Percentiles rank a stretch among this genome's conserved stretches.
These are phyloP conservation scores for Rhabdornis inornatus DNA, from an alignment of 2,113 vertebrate genomes.

Conservation along the genomic window DNA sequence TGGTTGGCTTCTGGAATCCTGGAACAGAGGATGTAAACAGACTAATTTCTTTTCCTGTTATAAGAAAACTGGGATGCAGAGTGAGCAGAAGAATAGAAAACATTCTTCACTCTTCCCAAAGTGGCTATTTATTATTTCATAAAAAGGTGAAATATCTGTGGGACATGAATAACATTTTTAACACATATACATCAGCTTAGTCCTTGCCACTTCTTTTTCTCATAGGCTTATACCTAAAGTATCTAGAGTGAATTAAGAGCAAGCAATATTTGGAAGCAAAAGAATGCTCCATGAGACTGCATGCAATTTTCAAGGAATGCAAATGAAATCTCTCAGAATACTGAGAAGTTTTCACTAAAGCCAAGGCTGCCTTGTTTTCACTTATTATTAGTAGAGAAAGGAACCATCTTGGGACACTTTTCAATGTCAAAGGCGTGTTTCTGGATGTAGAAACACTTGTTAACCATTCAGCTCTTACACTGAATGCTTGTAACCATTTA, in stretches of 20 bases:
- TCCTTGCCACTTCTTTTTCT: not conserved
- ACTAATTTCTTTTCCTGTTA: not conserved
- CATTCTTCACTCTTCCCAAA: not conserved
- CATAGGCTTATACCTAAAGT: not conserved
- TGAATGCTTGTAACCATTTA: not conserved
- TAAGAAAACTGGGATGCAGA: not conserved
- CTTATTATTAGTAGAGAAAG: not conserved
- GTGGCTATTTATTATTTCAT: not conserved
- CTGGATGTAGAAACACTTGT: not conserved
- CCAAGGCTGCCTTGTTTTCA: not conserved
- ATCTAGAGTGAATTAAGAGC: not conserved
- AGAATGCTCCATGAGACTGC: not conserved
- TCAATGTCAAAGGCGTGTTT: not conserved
- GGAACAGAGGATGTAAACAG: not conserved
- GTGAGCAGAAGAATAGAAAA: not conserved
- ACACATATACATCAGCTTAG: not conserved
- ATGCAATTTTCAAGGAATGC: not conserved
- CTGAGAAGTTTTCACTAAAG: not conserved
- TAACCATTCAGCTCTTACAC: not conserved
- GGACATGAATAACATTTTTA: not conserved
- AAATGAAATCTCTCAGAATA: not conserved
- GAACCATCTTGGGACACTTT: not conserved
- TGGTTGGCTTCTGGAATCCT: not conserved
- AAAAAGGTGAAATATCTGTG: not conserved
- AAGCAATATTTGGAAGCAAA: not conserved